These are phyloP conservation scores for Dynastes tityus DNA, from an alignment of 2,888 invertebrate genomes.

Conservation along the genomic window DNA sequence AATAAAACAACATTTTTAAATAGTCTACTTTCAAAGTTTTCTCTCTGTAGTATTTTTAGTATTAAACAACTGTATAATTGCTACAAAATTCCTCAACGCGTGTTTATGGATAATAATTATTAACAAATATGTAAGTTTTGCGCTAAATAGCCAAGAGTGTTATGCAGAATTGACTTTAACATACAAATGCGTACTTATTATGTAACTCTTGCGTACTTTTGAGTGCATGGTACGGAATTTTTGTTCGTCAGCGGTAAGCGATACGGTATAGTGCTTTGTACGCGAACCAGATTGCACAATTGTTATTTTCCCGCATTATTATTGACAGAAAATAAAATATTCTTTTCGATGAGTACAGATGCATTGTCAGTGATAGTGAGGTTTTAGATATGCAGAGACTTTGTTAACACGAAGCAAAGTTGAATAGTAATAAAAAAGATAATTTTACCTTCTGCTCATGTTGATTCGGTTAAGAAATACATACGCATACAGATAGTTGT, in stretches of 20 bases:
- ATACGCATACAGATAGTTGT: background rate
- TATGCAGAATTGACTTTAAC: conserved; percentile 10
- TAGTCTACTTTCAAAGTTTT: background rate
- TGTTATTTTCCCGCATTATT: conserved; percentile 38
- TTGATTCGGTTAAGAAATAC: conserved; percentile 1
- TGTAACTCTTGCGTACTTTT: conserved; percentile 34
- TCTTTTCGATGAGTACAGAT: background rate
- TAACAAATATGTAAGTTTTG: conserved; percentile 4
- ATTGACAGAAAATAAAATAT: conserved; percentile 21
- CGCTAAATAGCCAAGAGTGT: background rate
- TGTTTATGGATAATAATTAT: conserved; percentile 1
- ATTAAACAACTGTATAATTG: too few species aligned
- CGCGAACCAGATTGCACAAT: conserved; percentile 39
- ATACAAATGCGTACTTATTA: conserved; percentile 36
- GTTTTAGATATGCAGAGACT: background rate
- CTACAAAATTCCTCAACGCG: background rate
- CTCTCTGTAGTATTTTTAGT: too few species aligned
- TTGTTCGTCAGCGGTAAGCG: conserved; percentile 40
- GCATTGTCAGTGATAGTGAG: conserved; percentile 4
- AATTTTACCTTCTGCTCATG: conserved; percentile 34
- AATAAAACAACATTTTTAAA: background rate
- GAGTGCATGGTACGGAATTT: conserved; percentile 42
- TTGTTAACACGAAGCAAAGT: background rate
- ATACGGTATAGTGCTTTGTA: conserved; percentile 29
- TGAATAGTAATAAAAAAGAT: background rate